These are phyloP conservation scores for Drosophila malerkotliana DNA, from an alignment of 1,140 invertebrate species.

Conservation along the genomic window DNA sequence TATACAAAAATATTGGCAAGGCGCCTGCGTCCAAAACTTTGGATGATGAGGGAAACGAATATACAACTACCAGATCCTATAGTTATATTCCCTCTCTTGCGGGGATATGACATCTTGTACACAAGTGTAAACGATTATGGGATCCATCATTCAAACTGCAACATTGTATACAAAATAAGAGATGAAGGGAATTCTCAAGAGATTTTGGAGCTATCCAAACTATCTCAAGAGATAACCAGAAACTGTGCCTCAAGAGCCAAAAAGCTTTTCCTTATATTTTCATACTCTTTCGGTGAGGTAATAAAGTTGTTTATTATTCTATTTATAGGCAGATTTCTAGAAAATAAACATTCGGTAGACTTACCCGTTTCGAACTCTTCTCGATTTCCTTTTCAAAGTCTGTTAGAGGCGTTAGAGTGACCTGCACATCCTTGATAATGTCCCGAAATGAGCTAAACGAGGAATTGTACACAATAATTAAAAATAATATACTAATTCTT, in stretches of 20 bases:
- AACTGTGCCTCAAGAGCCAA: conserved; percentile 29
- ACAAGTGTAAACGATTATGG: conserved; percentile 57
- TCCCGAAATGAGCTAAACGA: conserved; percentile 66
- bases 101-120: conserved; percentile 48
- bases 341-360: conserved; percentile 45
- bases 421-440: conserved; percentile 80
- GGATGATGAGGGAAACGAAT: conserved; percentile 49
- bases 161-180: conserved; percentile 47
- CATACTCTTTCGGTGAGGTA: conserved; percentile 4
- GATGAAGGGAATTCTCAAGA: conserved; percentile 8
- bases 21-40: conserved; percentile 49
- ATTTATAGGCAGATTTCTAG: conserved; percentile 38
- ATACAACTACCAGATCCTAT: conserved; percentile 13
- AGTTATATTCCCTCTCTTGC: background rate
- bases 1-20: conserved; percentile 53
- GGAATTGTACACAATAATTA: background rate
- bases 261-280: conserved; percentile 6
- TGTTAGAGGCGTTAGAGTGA: conserved; percentile 74
- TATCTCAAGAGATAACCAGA: conserved; percentile 49
- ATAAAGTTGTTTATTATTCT: conserved; percentile 26
- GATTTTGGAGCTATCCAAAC: background rate
- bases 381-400: conserved; percentile 83
- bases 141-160: conserved; percentile 50
- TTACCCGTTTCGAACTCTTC: conserved; percentile 80
- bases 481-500: background rate